Base-by-base conservation (phyloP, 2,888 invertebrate species). In the Tenthredo amoena region DNA sequence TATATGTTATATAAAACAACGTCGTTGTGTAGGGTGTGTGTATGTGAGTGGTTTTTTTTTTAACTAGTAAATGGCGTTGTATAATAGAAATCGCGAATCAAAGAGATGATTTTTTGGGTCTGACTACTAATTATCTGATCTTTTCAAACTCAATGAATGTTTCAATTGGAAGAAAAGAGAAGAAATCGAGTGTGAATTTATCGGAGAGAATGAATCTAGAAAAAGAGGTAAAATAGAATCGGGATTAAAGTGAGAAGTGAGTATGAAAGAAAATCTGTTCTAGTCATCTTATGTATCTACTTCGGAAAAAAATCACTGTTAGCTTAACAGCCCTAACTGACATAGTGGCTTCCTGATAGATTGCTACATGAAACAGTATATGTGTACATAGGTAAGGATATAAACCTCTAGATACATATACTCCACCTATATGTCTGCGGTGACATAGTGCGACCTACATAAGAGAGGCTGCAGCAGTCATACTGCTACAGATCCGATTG, bases 401-500 rank as follows among this genome's bases (percentile, higher is more conserved):
- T 77, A 77, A 47, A 55, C 72, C 26, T 72, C 40, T 72, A 15
- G 15, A 55, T 77, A 31, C 15, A 31, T 55, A 50, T 26, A 34
- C 37, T 55, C 21, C 43, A 26, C 43, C n/a, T 37, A 81, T 81
- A 62, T 62, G 40, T 62, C 81, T 58, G 47, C 50, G 40, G 81
- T 62, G 62, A 81, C 81, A 62, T 81, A 31, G 62, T 34, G 26
- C 40, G 62, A 81, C 81, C 81, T 81, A 62, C 37, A 62, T 81
- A 62, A 77, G 12, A 31, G 55, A 55, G 79, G 31, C 47, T 47
- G 47, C 12, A 47, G 47, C 79, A n/a, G 47, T 81, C 3, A 81
- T 21, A 37, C 26, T 58, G 34, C 21, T 31, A 9, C 40, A 40
- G 62, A 62, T 21, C 21, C 62, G 18, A 31, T 26, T 62, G 37